phyloP scores from a whole-genome alignment of 2,888 invertebrate species.

The Neoscelio sp. region DNA sequence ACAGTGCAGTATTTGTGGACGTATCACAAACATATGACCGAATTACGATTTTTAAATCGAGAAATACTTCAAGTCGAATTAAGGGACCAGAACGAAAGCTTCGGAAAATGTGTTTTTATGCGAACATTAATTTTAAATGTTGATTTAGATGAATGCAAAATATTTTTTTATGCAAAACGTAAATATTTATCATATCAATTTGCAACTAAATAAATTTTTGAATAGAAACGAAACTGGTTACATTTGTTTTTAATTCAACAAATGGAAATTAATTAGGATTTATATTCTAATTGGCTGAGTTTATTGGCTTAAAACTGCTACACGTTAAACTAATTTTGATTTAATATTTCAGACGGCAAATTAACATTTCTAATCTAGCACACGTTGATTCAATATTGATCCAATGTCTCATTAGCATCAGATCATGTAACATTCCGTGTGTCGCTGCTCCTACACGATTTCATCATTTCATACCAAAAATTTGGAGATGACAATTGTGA shows the following conservation, averaged over 20 bases:
- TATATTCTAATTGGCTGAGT: too few relatives aligned
- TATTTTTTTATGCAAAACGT: too few relatives aligned
- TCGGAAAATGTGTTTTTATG: neutral
- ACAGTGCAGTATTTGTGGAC: constrained; percentile 35
- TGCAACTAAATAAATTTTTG: constrained; percentile 8
- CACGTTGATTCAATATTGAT: constrained; percentile 52
- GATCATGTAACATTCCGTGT: constrained; percentile 45
- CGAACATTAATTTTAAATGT: neutral
- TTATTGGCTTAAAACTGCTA: constrained; percentile 22
- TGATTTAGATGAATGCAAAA: too few relatives aligned
- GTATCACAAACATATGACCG: constrained; percentile 1
- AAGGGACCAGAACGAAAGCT: too few relatives aligned
- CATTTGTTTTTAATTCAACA: constrained; percentile 31
- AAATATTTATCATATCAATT: too few relatives aligned
- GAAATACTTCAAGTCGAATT: too few relatives aligned
- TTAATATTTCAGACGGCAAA: constrained; percentile 32
- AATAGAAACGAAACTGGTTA: constrained; percentile 4
- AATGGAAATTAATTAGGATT: constrained; percentile 50
- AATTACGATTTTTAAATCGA: constrained; percentile 19
- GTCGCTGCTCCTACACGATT: constrained; percentile 30
- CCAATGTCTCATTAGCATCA: constrained; percentile 56
- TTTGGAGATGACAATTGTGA: neutral
- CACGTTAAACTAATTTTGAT: constrained; percentile 19
- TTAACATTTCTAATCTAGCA: constrained; percentile 51
- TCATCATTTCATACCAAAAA: constrained; percentile 9